Conservation (phyloP, 2,113 vertebrate genomes). For the Heterocephalus glaber region DNA sequence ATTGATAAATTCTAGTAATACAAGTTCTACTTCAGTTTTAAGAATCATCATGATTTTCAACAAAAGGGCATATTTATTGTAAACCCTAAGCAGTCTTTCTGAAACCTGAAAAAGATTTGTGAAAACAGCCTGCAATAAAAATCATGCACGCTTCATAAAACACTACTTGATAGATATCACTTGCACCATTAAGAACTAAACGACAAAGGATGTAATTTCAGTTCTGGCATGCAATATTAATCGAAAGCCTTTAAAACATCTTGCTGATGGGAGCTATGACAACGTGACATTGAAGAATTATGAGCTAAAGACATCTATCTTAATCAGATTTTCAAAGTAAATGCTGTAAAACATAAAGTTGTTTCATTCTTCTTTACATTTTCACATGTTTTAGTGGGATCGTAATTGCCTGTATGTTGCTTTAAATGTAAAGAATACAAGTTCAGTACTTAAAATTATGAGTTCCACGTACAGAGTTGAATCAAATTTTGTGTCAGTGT, state of each 20-base stretch:
- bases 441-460: constrained; percentile 26
- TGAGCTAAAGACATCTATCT: constrained; percentile 89
- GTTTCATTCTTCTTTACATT: constrained; percentile 88
- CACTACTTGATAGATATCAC: constrained; percentile 91
- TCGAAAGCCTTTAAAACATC: constrained; percentile 92
- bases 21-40: constrained; percentile 64
- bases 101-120: constrained; percentile 88
- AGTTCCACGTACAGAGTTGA: background rate
- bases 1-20: constrained; percentile 62
- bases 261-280: constrained; percentile 92
- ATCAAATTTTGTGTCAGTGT: background rate
- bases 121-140: constrained; percentile 90
- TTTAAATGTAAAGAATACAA: constrained; percentile 73
- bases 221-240: constrained; percentile 93
- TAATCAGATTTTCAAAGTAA: constrained; percentile 93
- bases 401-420: constrained; percentile 79
- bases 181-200: constrained; percentile 93
- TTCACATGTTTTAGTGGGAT: constrained; percentile 83
- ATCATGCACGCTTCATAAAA: constrained; percentile 88
- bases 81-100: constrained; percentile 80
- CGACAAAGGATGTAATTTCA: constrained; percentile 93
- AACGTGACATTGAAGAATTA: constrained; percentile 95
- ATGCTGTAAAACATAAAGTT: constrained; percentile 90
- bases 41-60: constrained; percentile 78
- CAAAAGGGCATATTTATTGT: constrained; percentile 82